phyloP scores from a whole-genome alignment of 2,113 vertebrate genomes.

The Petroica traversi region DNA sequence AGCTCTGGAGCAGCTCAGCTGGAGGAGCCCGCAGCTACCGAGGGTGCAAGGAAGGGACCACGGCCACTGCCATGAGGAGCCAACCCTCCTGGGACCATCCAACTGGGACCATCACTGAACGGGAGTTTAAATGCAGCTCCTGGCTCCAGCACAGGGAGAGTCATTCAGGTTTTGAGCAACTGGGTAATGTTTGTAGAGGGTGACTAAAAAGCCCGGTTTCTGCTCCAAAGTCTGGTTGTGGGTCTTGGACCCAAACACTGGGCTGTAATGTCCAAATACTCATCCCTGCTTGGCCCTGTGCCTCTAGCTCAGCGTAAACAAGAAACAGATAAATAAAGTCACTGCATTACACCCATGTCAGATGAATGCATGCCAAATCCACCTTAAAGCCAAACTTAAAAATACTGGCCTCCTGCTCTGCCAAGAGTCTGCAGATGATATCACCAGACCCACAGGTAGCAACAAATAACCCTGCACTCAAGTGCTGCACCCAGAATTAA shows the following conservation, averaged over 20 bases:
- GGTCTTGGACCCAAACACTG: background rate
- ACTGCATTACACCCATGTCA: background rate
- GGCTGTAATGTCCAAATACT: background rate
- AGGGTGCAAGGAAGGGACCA: background rate
- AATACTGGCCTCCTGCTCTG: background rate
- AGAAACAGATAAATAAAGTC: background rate
- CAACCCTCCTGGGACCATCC: accelerated
- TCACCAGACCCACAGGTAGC: constrained; percentile 22
- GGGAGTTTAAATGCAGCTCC: background rate
- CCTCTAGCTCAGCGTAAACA: background rate
- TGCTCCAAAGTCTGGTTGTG: background rate
- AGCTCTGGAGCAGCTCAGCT: background rate
- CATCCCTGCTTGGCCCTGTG: accelerated
- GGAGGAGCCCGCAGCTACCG: accelerated
- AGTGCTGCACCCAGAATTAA: background rate
- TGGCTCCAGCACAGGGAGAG: accelerated
- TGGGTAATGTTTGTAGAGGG: background rate
- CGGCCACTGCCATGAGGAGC: accelerated
- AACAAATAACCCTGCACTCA: constrained; percentile 8
- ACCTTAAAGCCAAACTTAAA: background rate
- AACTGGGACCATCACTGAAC: accelerated
- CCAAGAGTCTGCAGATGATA: background rate
- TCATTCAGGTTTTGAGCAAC: background rate
- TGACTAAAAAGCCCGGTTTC: background rate
- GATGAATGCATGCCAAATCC: background rate